Percentiles rank a stretch among this genome's conserved stretches.
Conservation (phyloP, 2,797 vertebrate genomes). For the Oreonectes daqikongensis region DNA sequence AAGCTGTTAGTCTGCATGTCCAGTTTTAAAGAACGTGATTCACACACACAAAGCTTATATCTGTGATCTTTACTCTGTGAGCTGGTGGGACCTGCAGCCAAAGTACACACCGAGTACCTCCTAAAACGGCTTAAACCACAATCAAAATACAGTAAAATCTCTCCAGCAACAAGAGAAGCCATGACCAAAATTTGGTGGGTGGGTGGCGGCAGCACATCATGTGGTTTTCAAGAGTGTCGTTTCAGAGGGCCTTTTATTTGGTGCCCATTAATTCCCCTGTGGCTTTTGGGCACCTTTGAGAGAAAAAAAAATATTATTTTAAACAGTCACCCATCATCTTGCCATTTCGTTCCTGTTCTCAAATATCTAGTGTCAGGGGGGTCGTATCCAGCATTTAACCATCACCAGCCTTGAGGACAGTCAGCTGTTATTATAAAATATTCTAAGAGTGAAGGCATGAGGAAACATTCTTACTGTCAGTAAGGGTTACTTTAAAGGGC, state of each 20-base stretch:
- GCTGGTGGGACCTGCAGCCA: slow-evolving; percentile 2
- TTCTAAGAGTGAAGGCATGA: slow-evolving; percentile 5
- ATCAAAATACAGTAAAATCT: slow-evolving; percentile 49
- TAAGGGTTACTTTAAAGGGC: slow-evolving; percentile 5
- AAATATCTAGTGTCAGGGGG: slow-evolving; percentile 7
- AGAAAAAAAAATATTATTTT: slow-evolving; percentile 45
- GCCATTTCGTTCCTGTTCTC: slow-evolving; percentile 9
- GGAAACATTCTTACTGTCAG: slow-evolving; percentile 5
- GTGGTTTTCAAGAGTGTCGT: slow-evolving; percentile 45
- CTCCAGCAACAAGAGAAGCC: slow-evolving; percentile 59
- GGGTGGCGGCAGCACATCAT: slow-evolving; percentile 2
- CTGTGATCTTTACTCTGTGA: background rate
- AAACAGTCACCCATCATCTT: slow-evolving; percentile 17
- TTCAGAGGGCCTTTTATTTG: slow-evolving; percentile 51
- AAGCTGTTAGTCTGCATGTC: background rate
- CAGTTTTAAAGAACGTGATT: slow-evolving; percentile 22
- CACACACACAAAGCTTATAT: background rate
- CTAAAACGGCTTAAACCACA: slow-evolving; percentile 52
- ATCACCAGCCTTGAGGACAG: background rate
- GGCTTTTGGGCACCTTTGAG: slow-evolving; percentile 40
- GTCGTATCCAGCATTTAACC: background rate
- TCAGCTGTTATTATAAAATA: slow-evolving; percentile 22
- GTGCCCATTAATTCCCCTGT: slow-evolving; percentile 57
- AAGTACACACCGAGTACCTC: slow-evolving; percentile 45
- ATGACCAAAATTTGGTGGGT: slow-evolving; percentile 31